Base-by-base conservation (phyloP, 2,888 invertebrate genomes). In the Meandrusa payeni region DNA sequence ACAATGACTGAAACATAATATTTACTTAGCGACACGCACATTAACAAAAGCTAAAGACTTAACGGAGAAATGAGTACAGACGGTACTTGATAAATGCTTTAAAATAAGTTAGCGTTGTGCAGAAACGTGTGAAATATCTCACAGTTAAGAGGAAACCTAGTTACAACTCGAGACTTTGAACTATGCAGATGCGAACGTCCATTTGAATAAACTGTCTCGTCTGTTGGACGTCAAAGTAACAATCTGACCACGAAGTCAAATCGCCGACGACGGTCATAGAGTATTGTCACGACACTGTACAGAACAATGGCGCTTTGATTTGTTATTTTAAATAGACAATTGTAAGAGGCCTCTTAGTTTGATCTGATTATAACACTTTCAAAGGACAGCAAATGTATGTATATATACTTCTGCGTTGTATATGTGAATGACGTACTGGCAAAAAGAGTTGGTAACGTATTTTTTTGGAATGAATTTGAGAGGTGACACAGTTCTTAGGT, bases 101-200 rank as follows among this genome's bases (percentile, higher is more conserved):
- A 5, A 7, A 39, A 39, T 45, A 39, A 24, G 12, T 45, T 24
- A 39, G 13, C 29, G 20, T 32, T 15, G 13, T 5, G 15, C 13
- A 27, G 44, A 32, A 43, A 38, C 33, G 39, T 28, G 28, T 28
- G 27, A 44, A 44, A 39, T 45, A 39, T 38, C 9, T 34, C 9
- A 34, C 29, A 22, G 34, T 28, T 39, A 39, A 17, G 5, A 28
- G 26, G 13, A 19, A 22, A 22, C 20, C 27, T 41, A 26, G 19
- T 38, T 34, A 7, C 7, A 22, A 38, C 17, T 10, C 27, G 11
- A 29, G 33, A 44, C 39, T 44, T 7, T 41, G 45, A 49, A 29
- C 39, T 40, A 47, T 47, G 43, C 46, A 43, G 47, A 46, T 47
- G 42, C 20, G 40, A 33, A 33, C 37, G 33, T 45, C 33, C 38